Conservation (phyloP, 2,888 invertebrate species). For the Pristionchus exspectatus region DNA sequence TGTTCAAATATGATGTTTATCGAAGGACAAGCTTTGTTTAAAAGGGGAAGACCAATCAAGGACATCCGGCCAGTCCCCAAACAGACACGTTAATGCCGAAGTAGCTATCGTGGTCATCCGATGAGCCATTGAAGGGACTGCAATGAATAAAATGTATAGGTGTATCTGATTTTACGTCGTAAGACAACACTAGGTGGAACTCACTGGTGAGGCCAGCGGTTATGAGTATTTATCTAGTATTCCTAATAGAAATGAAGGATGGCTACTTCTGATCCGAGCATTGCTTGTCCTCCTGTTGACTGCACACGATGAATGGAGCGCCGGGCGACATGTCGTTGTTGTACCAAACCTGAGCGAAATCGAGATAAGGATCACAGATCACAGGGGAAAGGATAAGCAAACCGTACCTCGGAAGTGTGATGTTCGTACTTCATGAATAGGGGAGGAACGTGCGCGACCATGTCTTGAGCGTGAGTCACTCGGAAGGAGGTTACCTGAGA, state of each 20-base stretch:
- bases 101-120: constrained; percentile 69
- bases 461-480: constrained; percentile 43
- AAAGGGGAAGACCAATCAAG: neutral
- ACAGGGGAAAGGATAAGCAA: neutral
- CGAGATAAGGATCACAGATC: neutral
- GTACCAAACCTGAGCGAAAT: constrained; percentile 25
- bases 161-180: neutral
- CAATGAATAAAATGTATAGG: neutral
- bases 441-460: constrained; percentile 49
- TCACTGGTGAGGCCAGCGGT: neutral
- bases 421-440: constrained; percentile 50
- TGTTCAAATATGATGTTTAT: too few relatives aligned
- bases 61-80: constrained; percentile 13
- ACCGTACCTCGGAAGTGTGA: constrained; percentile 31
- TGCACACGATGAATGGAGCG: neutral
- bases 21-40: too few relatives aligned
- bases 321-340: neutral
- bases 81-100: constrained; percentile 57
- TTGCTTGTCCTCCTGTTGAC: constrained; percentile 18
- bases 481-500: constrained; percentile 31
- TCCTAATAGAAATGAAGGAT: too few relatives aligned
- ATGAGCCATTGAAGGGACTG: constrained; percentile 59
- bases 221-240: neutral
- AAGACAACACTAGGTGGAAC: neutral
- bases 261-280: constrained; percentile 27